Evolutionary conservation across 2,888 invertebrate genomes (phyloP), one percentile per base, ranked within the genome.

Genomic region (Pseudanteris insignis): DNA sequence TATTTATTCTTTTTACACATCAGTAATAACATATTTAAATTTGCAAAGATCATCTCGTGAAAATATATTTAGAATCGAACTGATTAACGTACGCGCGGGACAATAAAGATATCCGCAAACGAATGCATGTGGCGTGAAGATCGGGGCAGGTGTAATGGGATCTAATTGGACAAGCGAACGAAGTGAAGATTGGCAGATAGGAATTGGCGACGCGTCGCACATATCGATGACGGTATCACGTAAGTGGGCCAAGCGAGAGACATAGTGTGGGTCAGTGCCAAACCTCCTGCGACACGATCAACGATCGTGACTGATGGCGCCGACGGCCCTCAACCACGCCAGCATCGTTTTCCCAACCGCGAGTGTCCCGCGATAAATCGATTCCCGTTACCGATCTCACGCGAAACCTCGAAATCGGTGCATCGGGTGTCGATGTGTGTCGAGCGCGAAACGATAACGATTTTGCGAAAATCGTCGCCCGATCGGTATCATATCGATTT

Each of bases 191-290:
- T 43, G 12, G 46, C 47, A 44, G 46, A 40, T 46, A 40, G 25
- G 15, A 59, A 50, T 47, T 46, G 14, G 25, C 25, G 36, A 34
- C 53, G 36, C 29, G 53, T 33, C 33, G 7, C 21, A 50, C 12
- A 8, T 51, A 40, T 51, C 36, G 48, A 43, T n/a, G n/a, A n/a
- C n/a, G n/a, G n/a, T n/a, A n/a, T n/a, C n/a, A n/a, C n/a, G n/a
- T 62, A 76, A 77, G 75, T 76, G 72, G 77, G 74, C 71, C 74
- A 74, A 61, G 34, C 66, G n/a, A n/a, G 66, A 64, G 64, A 47
- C 47, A 30, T 47, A 67, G 73, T 72, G 71, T 74, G 75, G 74
- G 75, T 76, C 76, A 75, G 72, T 76, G 72, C 71, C 75, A 73
- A 76, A 75, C 72, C 69, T 68, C 67, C 63, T 58, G 44, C 65